Evolutionary conservation across 2,888 invertebrate genomes (phyloP), one percentile per base, ranked within the genome.

Genomic region (Escarpia spicata): DNA sequence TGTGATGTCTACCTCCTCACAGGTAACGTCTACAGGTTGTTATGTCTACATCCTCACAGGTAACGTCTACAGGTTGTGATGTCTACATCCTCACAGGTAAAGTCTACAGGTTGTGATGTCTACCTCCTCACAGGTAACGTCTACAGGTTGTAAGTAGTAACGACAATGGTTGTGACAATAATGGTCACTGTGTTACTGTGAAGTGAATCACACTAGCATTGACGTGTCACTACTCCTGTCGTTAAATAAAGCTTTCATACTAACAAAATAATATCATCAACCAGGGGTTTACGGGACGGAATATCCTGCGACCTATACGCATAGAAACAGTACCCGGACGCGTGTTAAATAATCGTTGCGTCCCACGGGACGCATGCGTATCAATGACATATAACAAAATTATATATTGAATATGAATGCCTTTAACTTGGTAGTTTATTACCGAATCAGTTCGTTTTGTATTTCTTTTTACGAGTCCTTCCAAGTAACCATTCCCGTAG

Each of bases 1-100:
- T 98, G 98, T 92, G 99, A 99, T 93, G 98, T 98, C 96, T 99
- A 99, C 96, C 97, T 99, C 37, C 37, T 37, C 37, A 37, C 37
- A 37, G 37, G 37, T 37, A 37, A 37, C 37, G 37, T 37, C 37
- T 37, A 37, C 37, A 37, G 37, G 37, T 94, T 98, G 98, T 92
- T 99, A 99, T 93, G 98, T 98, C 96, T 99, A 99, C 96, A 97
- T 99, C 37, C 37, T 37, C 37, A 37, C 37, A 37, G 37, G 37
- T 37, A 37, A 37, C 37, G 37, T 37, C 37, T 37, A 37, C 37
- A 37, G 37, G 37, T 94, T 98, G 98, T 92, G 99, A 99, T 93
- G 98, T 98, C 96, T 99, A 99, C 96, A 97, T 99, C 37, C 37
- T 37, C 37, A 37, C 37, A 37, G 37, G 37, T 37, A 37, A 37